Base-by-base conservation (phyloP, 2,888 invertebrate species). In the Polylopha cassiicola region DNA sequence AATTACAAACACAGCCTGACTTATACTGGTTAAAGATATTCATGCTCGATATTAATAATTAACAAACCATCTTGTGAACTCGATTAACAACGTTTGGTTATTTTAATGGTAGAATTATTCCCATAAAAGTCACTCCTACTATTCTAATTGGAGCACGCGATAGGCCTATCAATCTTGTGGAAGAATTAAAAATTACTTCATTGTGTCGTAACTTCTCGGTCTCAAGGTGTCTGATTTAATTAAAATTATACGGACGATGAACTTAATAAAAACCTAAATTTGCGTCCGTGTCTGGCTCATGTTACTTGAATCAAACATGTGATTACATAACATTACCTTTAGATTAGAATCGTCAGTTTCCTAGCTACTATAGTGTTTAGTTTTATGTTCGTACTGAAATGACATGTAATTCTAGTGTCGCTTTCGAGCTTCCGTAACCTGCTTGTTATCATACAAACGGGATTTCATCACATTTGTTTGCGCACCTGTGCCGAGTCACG, bases 101-200 rank as follows among this genome's bases (percentile, higher is more conserved):
- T 43, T 52, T 58, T 63, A 65, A 66, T 67, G 56, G 55, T 51
- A 48, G 54, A 61, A 56, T 42, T 49, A 61, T 71, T 75, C 73
- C 65, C 72, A 76, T 67, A 67, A 63, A 59, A 66, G 61, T 36
- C 36, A 36, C 34, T 39, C 29, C 52, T 52, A 49, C 48, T 45
- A 50, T 46, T 55, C 50, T 68, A 75, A 77, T 70, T 71, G 66
- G 66, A 65, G 58, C 78, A 79, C 74, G 80, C 75, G 60, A 79
- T 73, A 53, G 56, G 47, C 59, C 64, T 73, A 79, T 78, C 67
- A 77, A 73, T 78, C 70, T 50, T 23, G 28, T 23, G 16, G 28
- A 34, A 17, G 24, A 41, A 41, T 41, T 29, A 36, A 29, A 41
- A 61, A 70, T 63, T 60, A 53, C 55, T 63, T 65, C 58, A 69